Evolutionary conservation across 2,888 invertebrate genomes (phyloP).

Genomic region (Prosapia bicincta): DNA sequence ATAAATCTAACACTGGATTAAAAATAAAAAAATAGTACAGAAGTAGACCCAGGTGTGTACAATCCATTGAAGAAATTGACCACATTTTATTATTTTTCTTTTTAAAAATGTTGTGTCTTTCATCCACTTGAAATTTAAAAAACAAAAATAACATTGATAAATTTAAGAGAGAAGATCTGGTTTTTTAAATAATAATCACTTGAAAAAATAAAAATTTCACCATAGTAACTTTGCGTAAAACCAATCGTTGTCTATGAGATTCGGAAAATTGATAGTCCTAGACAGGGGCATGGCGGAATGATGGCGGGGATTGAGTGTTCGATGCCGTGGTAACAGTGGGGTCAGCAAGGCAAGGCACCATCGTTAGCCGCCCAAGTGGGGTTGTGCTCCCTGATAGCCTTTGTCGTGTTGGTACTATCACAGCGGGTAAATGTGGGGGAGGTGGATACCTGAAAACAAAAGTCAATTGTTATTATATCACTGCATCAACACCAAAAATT

Average conservation of each 20-base stretch:
- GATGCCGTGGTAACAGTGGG: slow-evolving; percentile 13
- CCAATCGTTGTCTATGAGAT: slow-evolving; percentile 2
- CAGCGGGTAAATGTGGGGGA: slow-evolving; percentile 35
- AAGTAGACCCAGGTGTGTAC: neutral
- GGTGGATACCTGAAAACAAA: slow-evolving; percentile 35
- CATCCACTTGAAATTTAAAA: neutral
- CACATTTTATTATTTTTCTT: neutral
- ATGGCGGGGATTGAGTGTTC: neutral
- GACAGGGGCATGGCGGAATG: neutral
- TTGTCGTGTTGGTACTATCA: slow-evolving; percentile 36
- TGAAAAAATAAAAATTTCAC: slow-evolving; percentile 1
- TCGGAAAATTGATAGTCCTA: neutral
- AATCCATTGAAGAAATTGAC: neutral
- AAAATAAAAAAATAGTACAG: neutral
- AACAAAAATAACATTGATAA: neutral
- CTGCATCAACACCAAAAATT: too few relatives aligned
- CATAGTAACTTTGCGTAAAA: neutral
- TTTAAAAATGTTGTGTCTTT: neutral
- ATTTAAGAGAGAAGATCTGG: slow-evolving; percentile 2
- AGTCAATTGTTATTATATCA: too few relatives aligned
- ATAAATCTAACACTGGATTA: neutral
- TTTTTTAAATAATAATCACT: neutral
- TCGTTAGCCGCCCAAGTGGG: slow-evolving; percentile 35
- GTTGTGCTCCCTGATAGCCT: slow-evolving; percentile 32
- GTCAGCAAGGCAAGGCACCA: slow-evolving; percentile 38